Base-by-base conservation (phyloP, 2,797 vertebrate genomes). In the Danio albolineatus region DNA sequence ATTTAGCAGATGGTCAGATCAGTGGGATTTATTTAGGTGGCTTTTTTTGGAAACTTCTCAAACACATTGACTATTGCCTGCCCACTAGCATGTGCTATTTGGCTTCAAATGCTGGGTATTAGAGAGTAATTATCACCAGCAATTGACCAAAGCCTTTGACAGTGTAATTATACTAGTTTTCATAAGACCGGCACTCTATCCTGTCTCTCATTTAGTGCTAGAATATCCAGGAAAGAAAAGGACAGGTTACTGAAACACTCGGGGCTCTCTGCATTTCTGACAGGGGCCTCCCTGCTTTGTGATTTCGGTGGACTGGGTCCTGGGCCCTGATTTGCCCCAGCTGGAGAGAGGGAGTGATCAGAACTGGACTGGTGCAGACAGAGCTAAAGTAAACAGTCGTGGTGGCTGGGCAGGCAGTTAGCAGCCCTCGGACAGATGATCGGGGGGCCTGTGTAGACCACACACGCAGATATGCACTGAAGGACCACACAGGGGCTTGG, bases 301-400 rank as follows among this genome's bases (percentile, higher is more conserved):
- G 89, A 85, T 89, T 85, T 87, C 85, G 82, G 82, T 87, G 89
- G 89, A 88, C 86, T 78, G n/a, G 85, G 90, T 90, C 71, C 82
- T 91, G 91, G 92, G 89, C 93, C 93, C 95, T 98, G 97, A 98
- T 97, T 93, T 94, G 93, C 94, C 91, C 94, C 97, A 98, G 97
- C 97, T 99, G 97, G 96, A 96, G 94, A 95, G 95, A 96, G 95
- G 95, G 95, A 94, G 95, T 91, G 91, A 95, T 95, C 95, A 90
- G 94, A 95, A 94, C 93, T 95, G 94, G 94, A 94, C 93, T 92
- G 95, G 95, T 96, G 97, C 96, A 98, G 96, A 99, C 96, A 96
- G 96, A 96, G 95, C 95, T 97, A 97, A 98, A 96, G 97, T 98
- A 98, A 99, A 99, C 98, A 98, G 92, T 87, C 94, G 93, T 95